Evolutionary conservation across 2,113 vertebrate genomes (phyloP), one percentile per base, ranked within the genome.

Genomic region (Myrmecobius fasciatus): DNA sequence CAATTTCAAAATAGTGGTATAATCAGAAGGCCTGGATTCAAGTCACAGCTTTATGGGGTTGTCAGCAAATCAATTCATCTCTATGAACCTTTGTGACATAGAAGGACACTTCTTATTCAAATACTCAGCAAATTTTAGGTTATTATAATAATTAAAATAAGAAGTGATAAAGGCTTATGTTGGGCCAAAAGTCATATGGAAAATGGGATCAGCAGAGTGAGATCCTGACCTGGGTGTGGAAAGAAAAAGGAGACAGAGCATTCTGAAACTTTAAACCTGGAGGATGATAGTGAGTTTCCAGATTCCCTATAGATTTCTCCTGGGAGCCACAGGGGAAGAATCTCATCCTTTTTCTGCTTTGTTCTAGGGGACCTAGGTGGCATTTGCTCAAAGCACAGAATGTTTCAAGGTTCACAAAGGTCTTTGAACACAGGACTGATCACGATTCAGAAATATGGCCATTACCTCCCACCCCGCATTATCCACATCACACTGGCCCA

Each of bases 401-500:
- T 52, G 47, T 52, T 98, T 47, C 96, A 90, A 43, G 97, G 90
- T 0, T 91, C 0, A 6, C 91, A 48, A 1, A 94, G 93, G 52
- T 98, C 98, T 48, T 97, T 98, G 89, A 99, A 99, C 97, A 99
- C 99, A 0, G 99, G 99, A 25, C 92, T 99, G 97, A 95, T 99
- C 94, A 99, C 99, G 0, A 95, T 99, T 95, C 98, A 99, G 98
- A 99, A 98, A 95, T 99, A 98, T 0, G 99, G 99, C 91, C 96
- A 96, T 90, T 98, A 98, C 92, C 97, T 99, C 49, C 98, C 98
- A 2, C 75, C 98, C 8, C 98, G 97, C 46, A 97, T 98, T 12
- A 96, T 99, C 93, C 98, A 99, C 92, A 97, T 99, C 89, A 99
- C 98, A 43, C 88, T 99, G 0, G 99, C 99, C 8, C 99, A 99